Evolutionary conservation across 1,140 invertebrate genomes (phyloP), one percentile per base, ranked within the genome.

Genomic region (Hyphantria cunea): DNA sequence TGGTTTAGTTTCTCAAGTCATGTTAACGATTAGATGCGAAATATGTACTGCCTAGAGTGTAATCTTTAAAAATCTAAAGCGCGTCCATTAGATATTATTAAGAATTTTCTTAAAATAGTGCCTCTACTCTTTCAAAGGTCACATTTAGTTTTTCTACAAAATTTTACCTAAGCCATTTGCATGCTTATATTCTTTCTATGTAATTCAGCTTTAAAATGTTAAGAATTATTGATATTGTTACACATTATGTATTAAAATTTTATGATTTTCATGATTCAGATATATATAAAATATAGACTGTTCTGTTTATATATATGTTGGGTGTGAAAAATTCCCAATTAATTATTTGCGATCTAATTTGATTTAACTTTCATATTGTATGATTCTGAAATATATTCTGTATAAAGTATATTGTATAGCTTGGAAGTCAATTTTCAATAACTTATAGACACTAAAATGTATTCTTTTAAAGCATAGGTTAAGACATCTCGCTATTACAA

Each of bases 151-250:
- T 55, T 41, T 49, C 49, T 41, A 34, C 44, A 9, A 53, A 66
- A 65, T 63, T 66, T 69, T 71, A 54, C 72, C 72, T 69, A 78
- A 78, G 75, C 72, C 61, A 65, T 54, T 8, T 64, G 52, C 44
- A 64, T 72, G 72, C 64, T 74, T 74, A 58, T 68, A 9, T 74
- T 67, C 42, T 33, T 13, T 33, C 14, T 49, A 33, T 51, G n/a
- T 58, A 50, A 56, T 52, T 50, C 37, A 78, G 70, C 48, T 78
- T 64, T 72, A 70, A 73, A 52, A 62, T 68, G 47, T 47, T 60
- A 48, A 61, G 48, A 59, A 41, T 48, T 6, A 25, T 31, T 48
- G 60, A 6, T 12, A 12, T 3, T 13, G 12, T 12, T 55, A 44
- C 12, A 13, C 2, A 44, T 44, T 44, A 7, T n/a, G 7, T 8